Conservation (phyloP, 2,797 vertebrate genomes). For the Glyptemys insculpta region DNA sequence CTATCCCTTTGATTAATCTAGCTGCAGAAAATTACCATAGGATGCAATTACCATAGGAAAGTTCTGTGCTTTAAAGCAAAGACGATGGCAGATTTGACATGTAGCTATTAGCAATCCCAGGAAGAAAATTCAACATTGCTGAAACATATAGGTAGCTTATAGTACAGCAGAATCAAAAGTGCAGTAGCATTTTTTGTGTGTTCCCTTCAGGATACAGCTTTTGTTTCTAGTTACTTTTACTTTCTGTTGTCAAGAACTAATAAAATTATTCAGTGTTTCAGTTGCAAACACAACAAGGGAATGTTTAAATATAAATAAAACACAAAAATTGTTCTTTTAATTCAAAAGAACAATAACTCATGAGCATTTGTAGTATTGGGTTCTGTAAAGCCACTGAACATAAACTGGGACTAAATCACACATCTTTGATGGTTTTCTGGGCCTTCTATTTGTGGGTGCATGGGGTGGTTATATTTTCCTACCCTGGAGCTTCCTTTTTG, state of each 20-base stretch:
- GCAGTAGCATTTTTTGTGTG: neutral
- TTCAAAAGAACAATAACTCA: neutral
- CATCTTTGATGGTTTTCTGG: constrained; percentile 22
- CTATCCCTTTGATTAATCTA: constrained; percentile 31
- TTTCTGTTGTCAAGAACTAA: neutral
- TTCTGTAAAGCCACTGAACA: neutral
- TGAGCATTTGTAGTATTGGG: neutral
- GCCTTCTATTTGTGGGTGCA: neutral
- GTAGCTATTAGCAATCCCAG: constrained; percentile 2
- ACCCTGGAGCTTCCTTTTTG: neutral
- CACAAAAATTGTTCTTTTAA: neutral
- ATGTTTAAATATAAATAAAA: constrained; percentile 10
- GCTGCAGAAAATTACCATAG: constrained; percentile 35
- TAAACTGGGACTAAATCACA: constrained; percentile 35
- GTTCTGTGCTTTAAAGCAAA: constrained; percentile 38
- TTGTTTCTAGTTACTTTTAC: constrained; percentile 8
- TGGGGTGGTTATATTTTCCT: constrained; percentile 17
- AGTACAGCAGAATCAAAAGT: constrained; percentile 32
- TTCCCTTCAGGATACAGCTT: neutral
- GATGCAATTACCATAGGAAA: constrained; percentile 36
- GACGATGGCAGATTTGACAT: constrained; percentile 36
- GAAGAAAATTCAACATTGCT: neutral
- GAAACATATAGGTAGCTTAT: neutral
- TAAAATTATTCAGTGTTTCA: neutral
- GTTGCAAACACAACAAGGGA: neutral